Evolutionary conservation across 2,888 invertebrate genomes (phyloP).

Genomic region (Drosophila mayaguana): DNA sequence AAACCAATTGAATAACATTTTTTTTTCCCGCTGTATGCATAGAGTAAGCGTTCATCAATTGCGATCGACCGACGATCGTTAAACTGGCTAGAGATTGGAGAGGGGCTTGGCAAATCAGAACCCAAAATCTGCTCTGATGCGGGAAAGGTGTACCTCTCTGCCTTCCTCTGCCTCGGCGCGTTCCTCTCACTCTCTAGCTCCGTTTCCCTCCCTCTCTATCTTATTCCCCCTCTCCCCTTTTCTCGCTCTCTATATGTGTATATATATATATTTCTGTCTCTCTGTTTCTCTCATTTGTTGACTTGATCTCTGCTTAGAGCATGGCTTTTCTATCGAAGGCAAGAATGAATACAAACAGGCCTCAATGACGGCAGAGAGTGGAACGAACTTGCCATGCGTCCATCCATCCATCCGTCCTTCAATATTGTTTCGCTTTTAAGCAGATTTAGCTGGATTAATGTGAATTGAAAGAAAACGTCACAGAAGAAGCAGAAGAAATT

Average conservation of each 20-base stretch:
- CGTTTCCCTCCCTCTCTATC: neutral
- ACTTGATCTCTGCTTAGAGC: constrained; percentile 57
- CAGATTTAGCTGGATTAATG: constrained; percentile 66
- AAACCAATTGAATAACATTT: constrained; percentile 60
- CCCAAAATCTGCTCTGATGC: neutral
- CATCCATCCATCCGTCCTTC: constrained; percentile 1
- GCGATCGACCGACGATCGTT: constrained; percentile 29
- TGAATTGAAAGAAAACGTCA: constrained; percentile 27
- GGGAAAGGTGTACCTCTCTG: neutral
- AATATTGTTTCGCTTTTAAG: constrained; percentile 43
- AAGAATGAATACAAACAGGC: constrained; percentile 2
- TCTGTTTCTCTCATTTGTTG: constrained; percentile 25
- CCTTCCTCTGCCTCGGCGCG: neutral
- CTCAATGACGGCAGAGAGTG: neutral
- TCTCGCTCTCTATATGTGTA: neutral
- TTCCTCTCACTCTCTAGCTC: neutral
- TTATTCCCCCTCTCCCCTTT: neutral
- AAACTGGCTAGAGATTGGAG: too few relatives aligned
- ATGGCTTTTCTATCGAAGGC: constrained; percentile 45
- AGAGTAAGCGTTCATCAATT: constrained; percentile 56
- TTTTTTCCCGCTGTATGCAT: neutral
- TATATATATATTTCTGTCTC: neutral
- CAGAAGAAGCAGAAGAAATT: constrained; percentile 10
- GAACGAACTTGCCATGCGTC: neutral
- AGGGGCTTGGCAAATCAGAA: constrained; percentile 1